Evolutionary conservation across 2,888 invertebrate genomes (phyloP).

Genomic region (Drosophila antonietae): DNA sequence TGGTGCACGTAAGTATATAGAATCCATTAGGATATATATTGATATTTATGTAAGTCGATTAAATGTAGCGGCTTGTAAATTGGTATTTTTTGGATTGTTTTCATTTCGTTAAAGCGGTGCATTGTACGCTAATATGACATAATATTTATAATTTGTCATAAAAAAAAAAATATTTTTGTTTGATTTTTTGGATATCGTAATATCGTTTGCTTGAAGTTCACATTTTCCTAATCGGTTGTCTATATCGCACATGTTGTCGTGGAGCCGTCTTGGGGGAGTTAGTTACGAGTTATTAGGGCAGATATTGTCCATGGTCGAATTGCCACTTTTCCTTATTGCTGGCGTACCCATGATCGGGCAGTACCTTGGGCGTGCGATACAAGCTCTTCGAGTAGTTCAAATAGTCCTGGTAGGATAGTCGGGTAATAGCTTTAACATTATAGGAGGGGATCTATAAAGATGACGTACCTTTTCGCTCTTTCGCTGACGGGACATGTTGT

Average conservation of each 20-base stretch:
- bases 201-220: conserved; percentile 26
- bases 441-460: neutral
- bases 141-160: neutral
- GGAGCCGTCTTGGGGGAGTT: neutral
- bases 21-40: conserved; percentile 20
- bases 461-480: conserved; percentile 48
- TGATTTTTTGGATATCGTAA: conserved; percentile 39
- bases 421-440: no score
- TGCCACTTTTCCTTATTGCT: conserved; percentile 57
- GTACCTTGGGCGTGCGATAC: conserved; percentile 66
- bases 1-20: conserved; percentile 31
- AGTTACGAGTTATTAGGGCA: conserved; percentile 62
- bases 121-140: neutral
- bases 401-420: conserved; percentile 62
- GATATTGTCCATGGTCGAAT: conserved; percentile 74
- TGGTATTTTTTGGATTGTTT: neutral
- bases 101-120: conserved; percentile 13
- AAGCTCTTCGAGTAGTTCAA: conserved; percentile 67
- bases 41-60: conserved; percentile 3
- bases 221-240: conserved; percentile 1
- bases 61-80: conserved; percentile 28
- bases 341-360: conserved; percentile 61
- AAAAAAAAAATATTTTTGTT: conserved; percentile 15
- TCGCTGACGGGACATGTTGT: conserved; percentile 29
- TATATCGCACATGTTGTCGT: neutral